Conservation (phyloP, 2,888 invertebrate genomes). For the Cremastobaeus sp. region DNA sequence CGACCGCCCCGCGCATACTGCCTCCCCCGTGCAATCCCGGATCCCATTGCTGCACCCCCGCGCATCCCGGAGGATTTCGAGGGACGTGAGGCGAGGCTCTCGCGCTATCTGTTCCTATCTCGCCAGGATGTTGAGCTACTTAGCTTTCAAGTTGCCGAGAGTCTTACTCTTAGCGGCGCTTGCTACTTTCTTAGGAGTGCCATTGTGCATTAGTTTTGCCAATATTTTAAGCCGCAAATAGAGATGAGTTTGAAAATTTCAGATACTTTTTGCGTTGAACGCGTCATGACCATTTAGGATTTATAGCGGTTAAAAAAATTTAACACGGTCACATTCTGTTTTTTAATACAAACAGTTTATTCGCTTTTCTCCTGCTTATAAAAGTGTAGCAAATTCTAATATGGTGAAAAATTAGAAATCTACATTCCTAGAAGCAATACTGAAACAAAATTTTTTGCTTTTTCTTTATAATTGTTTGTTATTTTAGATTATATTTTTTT, state of each 20-base stretch:
- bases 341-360: no score
- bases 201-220: conserved; percentile 33
- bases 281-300: no score
- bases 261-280: neutral
- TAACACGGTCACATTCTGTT: no score
- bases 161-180: conserved; percentile 37
- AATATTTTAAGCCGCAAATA: conserved; percentile 10
- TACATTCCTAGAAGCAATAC: no score
- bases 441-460: no score
- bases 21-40: conserved; percentile 74
- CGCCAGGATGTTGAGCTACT: conserved; percentile 65
- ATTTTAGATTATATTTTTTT: no score
- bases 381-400: no score
- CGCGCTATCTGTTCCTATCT: conserved; percentile 65
- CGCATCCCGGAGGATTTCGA: conserved; percentile 67
- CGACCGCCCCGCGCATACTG: conserved; percentile 75
- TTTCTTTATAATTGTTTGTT: no score
- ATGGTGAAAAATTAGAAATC: no score
- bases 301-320: no score
- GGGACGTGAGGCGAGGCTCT: conserved; percentile 45
- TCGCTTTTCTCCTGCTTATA: no score
- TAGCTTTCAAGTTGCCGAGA: conserved; percentile 65
- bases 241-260: neutral
- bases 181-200: conserved; percentile 28
- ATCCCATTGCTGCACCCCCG: conserved; percentile 59